These are phyloP conservation scores for Perizoma flavofasciatum DNA, from an alignment of 2,888 invertebrate species.

Conservation along the genomic window DNA sequence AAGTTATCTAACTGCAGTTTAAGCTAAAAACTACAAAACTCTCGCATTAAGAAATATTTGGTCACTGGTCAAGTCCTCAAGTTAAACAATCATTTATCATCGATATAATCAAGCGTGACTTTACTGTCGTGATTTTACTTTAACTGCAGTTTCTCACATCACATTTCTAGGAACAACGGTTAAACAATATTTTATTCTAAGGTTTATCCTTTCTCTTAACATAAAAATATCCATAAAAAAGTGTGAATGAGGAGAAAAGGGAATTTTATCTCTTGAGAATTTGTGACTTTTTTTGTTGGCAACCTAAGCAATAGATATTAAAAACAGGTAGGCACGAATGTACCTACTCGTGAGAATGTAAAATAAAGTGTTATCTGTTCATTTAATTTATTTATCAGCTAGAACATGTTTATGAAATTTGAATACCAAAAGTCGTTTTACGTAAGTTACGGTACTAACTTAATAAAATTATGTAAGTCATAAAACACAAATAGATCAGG, in stretches of 20 bases:
- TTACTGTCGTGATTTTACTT: slow-evolving; percentile 1
- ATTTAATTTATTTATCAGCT: too few species aligned
- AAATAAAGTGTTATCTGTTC: too few species aligned
- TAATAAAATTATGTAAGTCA: slow-evolving; percentile 5
- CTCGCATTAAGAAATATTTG: neutral
- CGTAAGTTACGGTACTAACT: too few species aligned
- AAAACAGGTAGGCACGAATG: too few species aligned
- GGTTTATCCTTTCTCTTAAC: neutral
- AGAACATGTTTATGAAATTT: too few species aligned
- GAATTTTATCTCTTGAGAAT: neutral
- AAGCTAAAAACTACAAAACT: neutral
- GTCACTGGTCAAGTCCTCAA: neutral
- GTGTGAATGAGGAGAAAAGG: neutral
- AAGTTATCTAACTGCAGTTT: too few species aligned
- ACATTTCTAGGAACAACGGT: neutral
- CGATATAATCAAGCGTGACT: neutral
- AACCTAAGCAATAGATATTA: too few species aligned
- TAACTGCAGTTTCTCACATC: slow-evolving; percentile 6
- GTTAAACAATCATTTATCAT: slow-evolving; percentile 1
- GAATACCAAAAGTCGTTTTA: too few species aligned
- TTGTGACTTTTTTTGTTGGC: neutral
- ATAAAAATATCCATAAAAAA: neutral
- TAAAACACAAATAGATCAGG: slow-evolving; percentile 1
- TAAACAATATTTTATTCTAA: neutral
- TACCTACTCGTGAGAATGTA: too few species aligned